Conservation (phyloP, 2,888 invertebrate species). For the Xylophagus ater region DNA sequence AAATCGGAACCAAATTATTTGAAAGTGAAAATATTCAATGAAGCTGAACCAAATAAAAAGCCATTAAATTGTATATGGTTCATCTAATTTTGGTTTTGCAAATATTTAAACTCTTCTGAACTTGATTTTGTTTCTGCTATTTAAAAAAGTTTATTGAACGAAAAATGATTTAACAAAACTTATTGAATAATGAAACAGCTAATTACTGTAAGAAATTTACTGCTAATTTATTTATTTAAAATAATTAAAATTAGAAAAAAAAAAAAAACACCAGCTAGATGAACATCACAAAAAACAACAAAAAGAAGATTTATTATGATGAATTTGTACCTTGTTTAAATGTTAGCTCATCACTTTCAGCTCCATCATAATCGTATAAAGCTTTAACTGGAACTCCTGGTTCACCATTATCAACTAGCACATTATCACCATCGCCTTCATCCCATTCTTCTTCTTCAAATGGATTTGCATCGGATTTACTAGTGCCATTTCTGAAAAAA, state of each 20-base stretch:
- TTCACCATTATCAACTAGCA: slow-evolving; percentile 83
- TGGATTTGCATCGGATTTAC: slow-evolving; percentile 62
- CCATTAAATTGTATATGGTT: no score
- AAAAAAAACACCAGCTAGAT: slow-evolving; percentile 1
- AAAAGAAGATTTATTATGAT: neutral
- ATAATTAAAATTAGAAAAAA: neutral
- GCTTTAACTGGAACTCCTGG: slow-evolving; percentile 91
- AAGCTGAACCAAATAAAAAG: no score
- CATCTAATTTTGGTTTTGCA: no score
- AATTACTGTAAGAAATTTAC: no score
- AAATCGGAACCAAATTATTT: no score
- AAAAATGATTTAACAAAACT: no score
- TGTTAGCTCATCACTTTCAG: slow-evolving; percentile 93
- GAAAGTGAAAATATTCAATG: no score
- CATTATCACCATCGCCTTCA: slow-evolving; percentile 62
- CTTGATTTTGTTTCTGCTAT: no score
- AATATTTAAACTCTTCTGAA: no score
- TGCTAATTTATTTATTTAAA: neutral
- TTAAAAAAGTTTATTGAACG: no score
- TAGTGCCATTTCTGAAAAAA: slow-evolving; percentile 48
- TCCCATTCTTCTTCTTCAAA: slow-evolving; percentile 78
- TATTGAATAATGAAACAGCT: no score
- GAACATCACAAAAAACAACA: neutral
- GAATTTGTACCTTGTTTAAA: slow-evolving; percentile 74
- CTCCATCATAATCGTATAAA: slow-evolving; percentile 92